Base-by-base conservation (phyloP, 2,113 vertebrate genomes). In the Gopherus flavomarginatus region DNA sequence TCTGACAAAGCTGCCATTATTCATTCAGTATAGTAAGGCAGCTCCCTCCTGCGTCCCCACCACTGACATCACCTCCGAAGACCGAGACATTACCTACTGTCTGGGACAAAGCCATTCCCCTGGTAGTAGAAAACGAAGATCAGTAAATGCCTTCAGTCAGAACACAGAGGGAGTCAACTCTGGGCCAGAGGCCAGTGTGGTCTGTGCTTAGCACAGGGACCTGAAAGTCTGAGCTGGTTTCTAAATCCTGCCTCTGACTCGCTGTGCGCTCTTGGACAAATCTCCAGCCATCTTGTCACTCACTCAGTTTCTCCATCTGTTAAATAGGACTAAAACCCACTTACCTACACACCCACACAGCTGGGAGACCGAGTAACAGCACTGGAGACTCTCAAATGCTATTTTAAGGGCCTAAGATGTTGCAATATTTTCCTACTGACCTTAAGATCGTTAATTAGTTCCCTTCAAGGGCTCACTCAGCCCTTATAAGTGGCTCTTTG, bases 401-500 rank as follows among this genome's bases (percentile, higher is more conserved):
- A 5, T 50, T 26, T 85, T 72, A 90, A 59, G n/a, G 81, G 77
- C 81, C 4, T 88, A 88, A 81, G 53, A 83, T 81, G 87, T 79
- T 59, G 53, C 86, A 88, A 72, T 59, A 78, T 88, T 97, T 97
- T 97, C 92, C 97, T 89, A 85, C 96, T 95, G 92, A 94, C 88
- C 96, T 96, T 93, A 95, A 97, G 97, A 94, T 93, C 87, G 94
- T 21, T 14, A 31, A 47, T 47, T 3, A 13, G 47, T 59, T 84
- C 92, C 79, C 57, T 90, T 87, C 49, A 91, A 96, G 82, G 90
- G 75, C 86, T 95, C 86, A 59, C 80, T 95, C 85, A 94, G 9
- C 65, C 77, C 87, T 95, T 83, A 44, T 54, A 97, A 98, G 88
- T 87, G 90, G 88, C 79, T 86, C 96, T 97, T 98, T 96, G 94